Evolutionary conservation across 2,888 invertebrate species (phyloP).

Genomic region (Silvanus unidentatus): DNA sequence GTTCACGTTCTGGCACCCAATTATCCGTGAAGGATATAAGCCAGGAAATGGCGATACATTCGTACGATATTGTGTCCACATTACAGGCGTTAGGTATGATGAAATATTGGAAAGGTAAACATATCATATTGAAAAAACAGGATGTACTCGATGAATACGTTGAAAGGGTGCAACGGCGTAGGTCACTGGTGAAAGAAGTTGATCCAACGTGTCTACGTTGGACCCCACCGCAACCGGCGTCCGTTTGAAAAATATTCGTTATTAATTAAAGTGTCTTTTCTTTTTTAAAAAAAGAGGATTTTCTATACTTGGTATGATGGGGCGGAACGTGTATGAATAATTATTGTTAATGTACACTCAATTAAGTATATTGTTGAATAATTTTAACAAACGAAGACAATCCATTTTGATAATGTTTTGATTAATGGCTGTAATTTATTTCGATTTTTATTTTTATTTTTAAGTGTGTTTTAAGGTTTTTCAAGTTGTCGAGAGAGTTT

Average conservation of each 20-base stretch:
- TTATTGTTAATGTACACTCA: no score
- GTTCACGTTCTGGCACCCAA: constrained; percentile 81
- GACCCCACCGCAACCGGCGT: constrained; percentile 64
- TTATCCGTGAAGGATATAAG: constrained; percentile 87
- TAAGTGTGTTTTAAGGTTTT: no score
- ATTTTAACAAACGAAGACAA: no score
- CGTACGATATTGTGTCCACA: constrained; percentile 96
- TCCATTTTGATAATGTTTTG: no score
- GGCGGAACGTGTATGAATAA: no score
- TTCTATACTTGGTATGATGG: no score
- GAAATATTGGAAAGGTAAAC: constrained; percentile 96
- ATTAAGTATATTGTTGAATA: no score
- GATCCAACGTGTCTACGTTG: constrained; percentile 83
- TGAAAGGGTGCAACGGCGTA: constrained; percentile 71
- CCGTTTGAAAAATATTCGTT: constrained; percentile 22
- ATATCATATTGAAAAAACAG: constrained; percentile 90
- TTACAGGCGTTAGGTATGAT: constrained; percentile 93
- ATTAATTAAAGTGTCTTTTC: not conserved
- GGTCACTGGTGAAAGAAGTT: constrained; percentile 75
- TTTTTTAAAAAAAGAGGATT: no score
- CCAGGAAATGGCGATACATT: constrained; percentile 91
- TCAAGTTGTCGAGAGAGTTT: no score
- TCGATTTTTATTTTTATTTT: no score
- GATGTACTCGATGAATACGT: constrained; percentile 91
- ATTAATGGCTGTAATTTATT: no score